These are phyloP conservation scores for Drosophila kepulauana DNA, from an alignment of 1,140 invertebrate species.

Conservation along the genomic window DNA sequence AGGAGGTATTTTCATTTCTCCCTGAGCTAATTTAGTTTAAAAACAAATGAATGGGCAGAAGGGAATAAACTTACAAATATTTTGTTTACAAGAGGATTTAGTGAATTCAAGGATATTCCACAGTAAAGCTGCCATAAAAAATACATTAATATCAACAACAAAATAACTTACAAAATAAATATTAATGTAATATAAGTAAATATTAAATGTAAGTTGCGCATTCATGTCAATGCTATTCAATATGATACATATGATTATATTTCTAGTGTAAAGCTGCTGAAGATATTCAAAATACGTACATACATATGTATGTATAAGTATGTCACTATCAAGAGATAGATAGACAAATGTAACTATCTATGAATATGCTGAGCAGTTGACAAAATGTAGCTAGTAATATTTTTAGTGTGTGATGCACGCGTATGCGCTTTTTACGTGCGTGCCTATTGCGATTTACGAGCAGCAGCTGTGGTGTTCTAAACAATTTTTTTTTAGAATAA, in stretches of 20 bases:
- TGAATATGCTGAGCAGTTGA: conserved; percentile 47
- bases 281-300: conserved; percentile 15
- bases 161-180: background rate
- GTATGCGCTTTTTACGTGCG: conserved; percentile 71
- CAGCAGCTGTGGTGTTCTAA: conserved; percentile 78
- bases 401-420: conserved; percentile 46
- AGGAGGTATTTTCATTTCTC: background rate
- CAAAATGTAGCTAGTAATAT: conserved; percentile 72
- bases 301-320: background rate
- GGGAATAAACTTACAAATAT: no score
- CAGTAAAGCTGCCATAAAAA: conserved; percentile 5
- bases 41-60: no score
- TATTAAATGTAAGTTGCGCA: conserved; percentile 57
- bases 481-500: conserved; percentile 69
- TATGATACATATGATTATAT: conserved; percentile 25
- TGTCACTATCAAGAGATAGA: conserved; percentile 21
- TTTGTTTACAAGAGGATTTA: background rate
- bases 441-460: conserved; percentile 69
- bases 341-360: conserved; percentile 34
- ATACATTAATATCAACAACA: conserved; percentile 10
- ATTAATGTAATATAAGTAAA: background rate
- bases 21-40: background rate
- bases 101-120: conserved; percentile 13
- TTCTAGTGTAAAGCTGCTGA: conserved; percentile 26
- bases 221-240: conserved; percentile 49